phyloP scores from a whole-genome alignment of 1,140 invertebrate species.

The Diploscapter pachys region DNA sequence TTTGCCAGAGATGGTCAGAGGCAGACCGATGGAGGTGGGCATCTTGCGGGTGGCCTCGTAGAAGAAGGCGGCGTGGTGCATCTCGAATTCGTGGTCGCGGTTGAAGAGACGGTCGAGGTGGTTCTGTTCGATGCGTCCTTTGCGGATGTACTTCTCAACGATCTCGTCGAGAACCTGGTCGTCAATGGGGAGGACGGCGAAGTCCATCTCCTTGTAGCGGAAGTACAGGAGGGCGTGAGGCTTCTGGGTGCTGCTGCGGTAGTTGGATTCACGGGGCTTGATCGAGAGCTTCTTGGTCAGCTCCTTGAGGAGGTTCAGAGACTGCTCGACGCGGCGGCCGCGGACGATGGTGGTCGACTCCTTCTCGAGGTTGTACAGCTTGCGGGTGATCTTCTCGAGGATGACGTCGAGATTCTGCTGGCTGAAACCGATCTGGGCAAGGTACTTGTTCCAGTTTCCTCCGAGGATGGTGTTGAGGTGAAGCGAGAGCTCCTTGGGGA shows the following conservation, averaged over 20 bases:
- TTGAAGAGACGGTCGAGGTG: conserved; percentile 23
- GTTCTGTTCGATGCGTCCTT: conserved; percentile 31
- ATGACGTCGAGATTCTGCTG: conserved; percentile 41
- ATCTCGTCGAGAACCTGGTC: conserved; percentile 21
- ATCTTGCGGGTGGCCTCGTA: conserved; percentile 35
- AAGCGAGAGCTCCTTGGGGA: conserved; percentile 41
- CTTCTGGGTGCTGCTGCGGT: conserved; percentile 10
- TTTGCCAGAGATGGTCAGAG: conserved; percentile 32
- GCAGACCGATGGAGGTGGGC: conserved; percentile 44
- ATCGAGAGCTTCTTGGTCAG: conserved; percentile 27
- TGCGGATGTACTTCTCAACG: conserved; percentile 28
- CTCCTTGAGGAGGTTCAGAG: conserved; percentile 29
- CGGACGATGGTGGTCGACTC: conserved; percentile 19
- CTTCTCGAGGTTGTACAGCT: conserved; percentile 22
- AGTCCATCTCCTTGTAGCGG: conserved; percentile 40
- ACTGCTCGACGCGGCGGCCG: conserved; percentile 4
- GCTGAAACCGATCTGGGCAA: conserved; percentile 38
- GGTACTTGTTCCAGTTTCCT: conserved; percentile 37
- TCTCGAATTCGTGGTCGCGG: conserved; percentile 10
- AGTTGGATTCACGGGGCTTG: conserved; percentile 11
- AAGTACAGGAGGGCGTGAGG: conserved; percentile 35
- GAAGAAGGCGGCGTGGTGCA: conserved; percentile 18
- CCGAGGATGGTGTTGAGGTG: conserved; percentile 35
- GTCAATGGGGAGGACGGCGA: conserved; percentile 34
- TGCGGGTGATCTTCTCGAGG: conserved; percentile 20